Evolutionary conservation across 2,113 vertebrate species (phyloP).

Genomic region (Hippocampus barbouri): DNA sequence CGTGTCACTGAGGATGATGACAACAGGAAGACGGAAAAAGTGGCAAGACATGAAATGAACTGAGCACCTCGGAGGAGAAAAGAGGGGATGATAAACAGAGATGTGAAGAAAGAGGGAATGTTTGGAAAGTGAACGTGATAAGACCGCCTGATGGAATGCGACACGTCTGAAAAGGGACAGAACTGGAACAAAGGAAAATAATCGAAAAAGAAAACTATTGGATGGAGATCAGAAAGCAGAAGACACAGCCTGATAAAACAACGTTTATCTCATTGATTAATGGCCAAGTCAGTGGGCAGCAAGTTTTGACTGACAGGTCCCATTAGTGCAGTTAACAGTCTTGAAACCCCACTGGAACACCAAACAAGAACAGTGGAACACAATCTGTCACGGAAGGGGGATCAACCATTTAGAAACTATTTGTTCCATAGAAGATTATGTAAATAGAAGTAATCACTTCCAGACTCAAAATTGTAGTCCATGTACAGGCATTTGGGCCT

Average conservation of each 20-base stretch:
- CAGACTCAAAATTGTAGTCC: too few species aligned
- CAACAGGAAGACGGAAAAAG: too few species aligned
- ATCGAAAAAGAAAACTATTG: slow-evolving; percentile 13
- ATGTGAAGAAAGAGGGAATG: slow-evolving; percentile 19
- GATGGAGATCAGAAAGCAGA: background rate
- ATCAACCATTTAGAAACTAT: too few species aligned
- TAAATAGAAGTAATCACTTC: background rate
- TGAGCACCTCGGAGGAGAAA: background rate
- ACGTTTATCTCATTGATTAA: slow-evolving; percentile 33
- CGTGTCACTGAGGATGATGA: background rate
- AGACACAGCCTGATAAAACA: slow-evolving; percentile 10
- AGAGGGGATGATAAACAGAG: slow-evolving; percentile 10
- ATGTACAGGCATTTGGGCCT: too few species aligned
- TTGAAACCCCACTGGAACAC: too few species aligned
- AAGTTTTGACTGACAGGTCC: too few species aligned
- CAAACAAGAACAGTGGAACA: background rate
- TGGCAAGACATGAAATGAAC: too few species aligned
- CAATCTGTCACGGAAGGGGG: background rate
- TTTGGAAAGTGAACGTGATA: slow-evolving; percentile 23
- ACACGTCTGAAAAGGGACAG: slow-evolving; percentile 1
- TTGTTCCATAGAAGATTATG: background rate
- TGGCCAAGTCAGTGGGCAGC: background rate
- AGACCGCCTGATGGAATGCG: slow-evolving; percentile 22
- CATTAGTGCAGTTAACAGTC: slow-evolving; percentile 17
- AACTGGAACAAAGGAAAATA: slow-evolving; percentile 3